These are phyloP conservation scores for Hoplodrina blanda DNA, from an alignment of 2,888 invertebrate species.

Conservation along the genomic window DNA sequence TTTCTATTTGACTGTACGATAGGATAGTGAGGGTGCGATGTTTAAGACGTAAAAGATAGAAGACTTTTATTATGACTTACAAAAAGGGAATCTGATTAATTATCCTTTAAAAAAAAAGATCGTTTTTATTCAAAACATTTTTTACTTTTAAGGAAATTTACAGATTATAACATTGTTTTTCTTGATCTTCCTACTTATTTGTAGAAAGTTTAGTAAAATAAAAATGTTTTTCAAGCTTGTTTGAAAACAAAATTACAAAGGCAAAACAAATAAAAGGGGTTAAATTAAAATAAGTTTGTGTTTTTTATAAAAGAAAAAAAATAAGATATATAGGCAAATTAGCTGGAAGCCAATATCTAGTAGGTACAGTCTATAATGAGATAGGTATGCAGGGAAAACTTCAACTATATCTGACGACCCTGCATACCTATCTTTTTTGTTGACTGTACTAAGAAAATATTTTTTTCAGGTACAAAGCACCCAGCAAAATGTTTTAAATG, in stretches of 20 bases:
- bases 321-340: no score
- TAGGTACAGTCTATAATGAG: no score
- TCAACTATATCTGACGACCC: no score
- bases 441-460: no score
- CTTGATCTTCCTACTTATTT: not conserved
- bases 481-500: not conserved
- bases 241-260: no score
- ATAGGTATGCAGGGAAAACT: no score
- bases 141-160: not conserved
- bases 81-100: not conserved
- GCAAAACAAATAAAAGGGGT: no score
- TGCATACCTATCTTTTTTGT: no score
- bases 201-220: not conserved
- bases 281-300: no score
- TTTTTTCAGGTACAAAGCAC: not conserved
- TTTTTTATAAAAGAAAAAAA: no score
- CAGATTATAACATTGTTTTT: not conserved
- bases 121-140: not conserved
- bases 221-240: no score
- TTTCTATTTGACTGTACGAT: slow-evolving; percentile 54
- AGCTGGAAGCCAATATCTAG: no score
- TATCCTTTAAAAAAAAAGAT: not conserved
- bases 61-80: not conserved
- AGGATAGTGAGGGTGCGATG: slow-evolving; percentile 54
- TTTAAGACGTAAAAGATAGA: not conserved